These are phyloP conservation scores for Daptonema setosum DNA, from an alignment of 2,888 invertebrate genomes.

Conservation along the genomic window DNA sequence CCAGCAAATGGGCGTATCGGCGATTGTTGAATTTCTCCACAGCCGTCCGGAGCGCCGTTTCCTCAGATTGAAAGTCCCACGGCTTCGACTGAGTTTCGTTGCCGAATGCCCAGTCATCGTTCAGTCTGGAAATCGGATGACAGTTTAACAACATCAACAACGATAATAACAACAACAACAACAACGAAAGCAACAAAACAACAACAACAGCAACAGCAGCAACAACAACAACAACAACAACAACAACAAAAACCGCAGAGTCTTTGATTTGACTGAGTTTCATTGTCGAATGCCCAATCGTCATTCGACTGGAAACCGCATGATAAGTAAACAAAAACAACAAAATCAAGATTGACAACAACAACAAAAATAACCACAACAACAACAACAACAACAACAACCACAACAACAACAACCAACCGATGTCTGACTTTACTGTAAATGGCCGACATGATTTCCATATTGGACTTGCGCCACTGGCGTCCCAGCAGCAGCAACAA, in stretches of 20 bases:
- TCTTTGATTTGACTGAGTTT: constrained; percentile 69
- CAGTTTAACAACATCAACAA: too few relatives aligned
- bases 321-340: background rate
- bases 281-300: constrained; percentile 98
- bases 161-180: too few relatives aligned
- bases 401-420: constrained; percentile 3
- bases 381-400: too few relatives aligned
- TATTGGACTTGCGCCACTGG: constrained; percentile 96
- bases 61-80: constrained; percentile 93
- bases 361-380: too few relatives aligned
- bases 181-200: too few relatives aligned
- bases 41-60: constrained; percentile 70
- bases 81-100: constrained; percentile 90
- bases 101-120: constrained; percentile 99
- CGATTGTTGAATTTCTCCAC: constrained; percentile 89
- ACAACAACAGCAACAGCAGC: background rate
- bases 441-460: constrained; percentile 97
- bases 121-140: constrained; percentile 40
- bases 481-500: constrained; percentile 64
- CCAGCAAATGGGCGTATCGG: constrained; percentile 42
- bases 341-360: too few relatives aligned
- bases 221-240: constrained; percentile 35
- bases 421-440: constrained; percentile 57
- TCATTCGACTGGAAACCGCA: constrained; percentile 42
- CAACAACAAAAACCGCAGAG: too few relatives aligned